Base-by-base conservation (phyloP, 2,113 vertebrate species). In the Ceuthmochares aereus region DNA sequence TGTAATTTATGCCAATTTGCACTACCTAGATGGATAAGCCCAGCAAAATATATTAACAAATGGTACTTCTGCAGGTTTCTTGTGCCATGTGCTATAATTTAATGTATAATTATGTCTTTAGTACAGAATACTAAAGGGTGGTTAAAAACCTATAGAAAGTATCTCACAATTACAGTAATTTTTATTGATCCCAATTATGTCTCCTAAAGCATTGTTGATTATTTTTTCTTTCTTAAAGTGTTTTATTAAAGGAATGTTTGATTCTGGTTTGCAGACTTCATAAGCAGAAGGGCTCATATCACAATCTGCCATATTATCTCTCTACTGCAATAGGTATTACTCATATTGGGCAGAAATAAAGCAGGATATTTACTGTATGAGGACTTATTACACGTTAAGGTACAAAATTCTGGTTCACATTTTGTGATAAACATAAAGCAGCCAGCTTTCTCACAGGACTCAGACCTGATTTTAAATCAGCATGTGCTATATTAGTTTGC, bases 11-110 rank as follows among this genome's bases (percentile, higher is more conserved):
- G 84, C 93, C 83, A 95, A 59, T 93, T 83, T 96, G 40, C 37
- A 67, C 82, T 95, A 92, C 90, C 94, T 90, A 89, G 94, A 86
- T 77, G 55, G 67, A 47, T 91, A 95, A 94, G 21, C 52, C 77
- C 84, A 87, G 75, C 74, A 94, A 72, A 94, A 92, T 95, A 70
- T 80, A 95, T 93, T 93, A 95, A 90, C 76, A 88, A 84, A 94
- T 84, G 68, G 82, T 86, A 75, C 32, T 78, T 97, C 76, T 82
- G 60, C 17, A 90, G 37, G 66, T 86, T 95, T 92, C 75, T 95
- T 19, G 62, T 75, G 67, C 84, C 94, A 95, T 93, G 75, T 94
- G 92, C 89, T 88, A 89, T 80, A 91, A 92, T 83, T 96, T 94
- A 95, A 92, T 78, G 77, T 74, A 51, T 89, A 90, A 95, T 84